Conservation (phyloP, 2,797 vertebrate genomes). For the Nyctalus aviator region DNA sequence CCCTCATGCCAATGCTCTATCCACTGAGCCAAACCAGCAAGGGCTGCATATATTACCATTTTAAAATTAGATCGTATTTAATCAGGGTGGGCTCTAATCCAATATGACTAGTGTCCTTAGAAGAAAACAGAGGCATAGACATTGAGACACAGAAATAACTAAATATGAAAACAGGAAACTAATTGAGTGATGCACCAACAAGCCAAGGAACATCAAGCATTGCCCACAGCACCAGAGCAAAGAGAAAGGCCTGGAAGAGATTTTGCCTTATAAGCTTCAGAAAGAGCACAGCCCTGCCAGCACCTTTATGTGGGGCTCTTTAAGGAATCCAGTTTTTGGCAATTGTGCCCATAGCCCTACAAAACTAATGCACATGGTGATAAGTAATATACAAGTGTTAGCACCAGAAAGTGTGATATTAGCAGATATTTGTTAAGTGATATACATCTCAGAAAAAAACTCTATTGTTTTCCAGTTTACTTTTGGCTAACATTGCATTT, state of each 20-base stretch:
- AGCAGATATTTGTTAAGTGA: neutral
- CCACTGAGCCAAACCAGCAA: too few relatives aligned
- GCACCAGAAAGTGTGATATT: neutral
- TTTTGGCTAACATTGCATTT: neutral
- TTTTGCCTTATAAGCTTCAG: neutral
- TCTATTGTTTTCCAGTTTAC: neutral
- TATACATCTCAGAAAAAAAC: neutral
- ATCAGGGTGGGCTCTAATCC: neutral
- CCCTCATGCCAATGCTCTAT: too few relatives aligned
- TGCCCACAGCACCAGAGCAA: neutral
- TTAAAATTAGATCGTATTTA: neutral
- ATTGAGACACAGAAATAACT: neutral
- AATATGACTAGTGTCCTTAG: neutral
- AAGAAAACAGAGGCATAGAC: neutral
- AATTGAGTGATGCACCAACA: neutral
- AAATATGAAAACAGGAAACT: neutral
- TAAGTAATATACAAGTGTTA: neutral
- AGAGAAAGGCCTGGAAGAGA: neutral
- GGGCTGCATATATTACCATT: neutral
- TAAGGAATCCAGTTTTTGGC: neutral
- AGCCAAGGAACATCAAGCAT: neutral
- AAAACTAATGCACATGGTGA: neutral
- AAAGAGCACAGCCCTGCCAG: neutral
- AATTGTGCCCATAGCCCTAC: neutral
- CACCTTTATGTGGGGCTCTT: neutral